Conservation (phyloP, 2,797 vertebrate genomes). For the Pipistrellus pygmaeus region DNA sequence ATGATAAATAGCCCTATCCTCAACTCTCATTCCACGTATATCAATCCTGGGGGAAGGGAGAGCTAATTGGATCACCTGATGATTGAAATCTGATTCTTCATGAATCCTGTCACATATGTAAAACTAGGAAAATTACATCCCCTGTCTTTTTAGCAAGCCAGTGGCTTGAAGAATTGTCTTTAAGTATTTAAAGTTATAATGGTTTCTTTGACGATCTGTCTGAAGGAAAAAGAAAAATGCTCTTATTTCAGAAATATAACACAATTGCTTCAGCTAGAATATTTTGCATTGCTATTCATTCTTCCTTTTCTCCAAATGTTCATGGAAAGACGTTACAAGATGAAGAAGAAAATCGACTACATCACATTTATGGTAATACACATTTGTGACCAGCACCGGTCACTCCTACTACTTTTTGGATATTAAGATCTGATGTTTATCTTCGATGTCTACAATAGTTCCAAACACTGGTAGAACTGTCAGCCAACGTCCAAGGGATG, state of each 20-base stretch:
- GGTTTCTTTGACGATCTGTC: not conserved
- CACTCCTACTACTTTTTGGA: not conserved
- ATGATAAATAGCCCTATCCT: not conserved
- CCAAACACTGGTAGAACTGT: not conserved
- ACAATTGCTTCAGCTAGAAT: not conserved
- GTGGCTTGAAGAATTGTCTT: not conserved
- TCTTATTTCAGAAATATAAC: conserved; percentile 9
- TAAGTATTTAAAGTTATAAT: not conserved
- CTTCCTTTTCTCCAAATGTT: not conserved
- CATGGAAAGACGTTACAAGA: not conserved
- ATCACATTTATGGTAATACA: not conserved
- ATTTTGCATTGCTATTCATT: not conserved
- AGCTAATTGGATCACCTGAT: not conserved
- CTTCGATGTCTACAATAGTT: not conserved
- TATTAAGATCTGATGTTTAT: not conserved
- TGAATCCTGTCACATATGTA: not conserved
- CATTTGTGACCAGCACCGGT: not conserved
- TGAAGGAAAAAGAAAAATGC: not conserved
- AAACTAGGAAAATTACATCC: not conserved
- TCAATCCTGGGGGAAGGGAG: not conserved
- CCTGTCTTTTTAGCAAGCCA: conserved; percentile 12
- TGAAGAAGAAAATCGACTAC: not conserved
- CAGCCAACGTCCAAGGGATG: not conserved
- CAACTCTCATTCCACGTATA: not conserved
- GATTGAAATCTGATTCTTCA: not conserved